Evolutionary conservation across 1,140 invertebrate species (phyloP).

Genomic region (Tetraneura akinire): DNA sequence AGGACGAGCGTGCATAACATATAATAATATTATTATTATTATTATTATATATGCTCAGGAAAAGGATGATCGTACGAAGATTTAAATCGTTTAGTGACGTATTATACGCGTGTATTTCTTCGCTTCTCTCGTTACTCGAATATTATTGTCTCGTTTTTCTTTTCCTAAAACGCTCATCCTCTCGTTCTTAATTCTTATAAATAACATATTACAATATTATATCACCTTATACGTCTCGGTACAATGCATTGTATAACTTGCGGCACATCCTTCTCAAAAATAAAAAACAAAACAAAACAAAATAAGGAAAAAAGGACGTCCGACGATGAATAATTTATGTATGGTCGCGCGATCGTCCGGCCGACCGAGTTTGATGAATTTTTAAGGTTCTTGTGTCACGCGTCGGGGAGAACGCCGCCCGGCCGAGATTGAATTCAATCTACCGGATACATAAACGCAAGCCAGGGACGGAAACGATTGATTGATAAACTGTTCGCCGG

Average conservation of each 20-base stretch:
- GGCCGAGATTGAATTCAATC: constrained; percentile 42
- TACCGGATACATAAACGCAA: constrained; percentile 36
- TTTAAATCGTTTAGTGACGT: constrained; percentile 28
- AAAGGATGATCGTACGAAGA: constrained; percentile 12
- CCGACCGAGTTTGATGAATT: constrained; percentile 39
- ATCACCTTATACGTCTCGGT: too few relatives aligned
- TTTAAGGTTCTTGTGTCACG: constrained; percentile 39
- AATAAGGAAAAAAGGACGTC: constrained; percentile 1
- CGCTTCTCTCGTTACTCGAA: background rate
- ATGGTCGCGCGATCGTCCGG: too few relatives aligned
- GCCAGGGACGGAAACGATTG: background rate
- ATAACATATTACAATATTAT: too few relatives aligned
- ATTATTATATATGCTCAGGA: too few relatives aligned
- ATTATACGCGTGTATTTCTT: background rate
- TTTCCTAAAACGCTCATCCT: background rate
- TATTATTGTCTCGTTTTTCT: too few relatives aligned
- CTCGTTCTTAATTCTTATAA: constrained; percentile 10
- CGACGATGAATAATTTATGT: constrained; percentile 41
- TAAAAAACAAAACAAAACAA: too few relatives aligned
- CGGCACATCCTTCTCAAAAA: too few relatives aligned
- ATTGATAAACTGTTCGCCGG: constrained; percentile 25
- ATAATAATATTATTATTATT: too few relatives aligned
- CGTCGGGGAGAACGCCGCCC: background rate
- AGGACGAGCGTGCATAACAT: background rate
- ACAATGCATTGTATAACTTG: too few relatives aligned